Evolutionary conservation across 2,888 invertebrate genomes (phyloP).

Genomic region (Synanthedon vespiformis): DNA sequence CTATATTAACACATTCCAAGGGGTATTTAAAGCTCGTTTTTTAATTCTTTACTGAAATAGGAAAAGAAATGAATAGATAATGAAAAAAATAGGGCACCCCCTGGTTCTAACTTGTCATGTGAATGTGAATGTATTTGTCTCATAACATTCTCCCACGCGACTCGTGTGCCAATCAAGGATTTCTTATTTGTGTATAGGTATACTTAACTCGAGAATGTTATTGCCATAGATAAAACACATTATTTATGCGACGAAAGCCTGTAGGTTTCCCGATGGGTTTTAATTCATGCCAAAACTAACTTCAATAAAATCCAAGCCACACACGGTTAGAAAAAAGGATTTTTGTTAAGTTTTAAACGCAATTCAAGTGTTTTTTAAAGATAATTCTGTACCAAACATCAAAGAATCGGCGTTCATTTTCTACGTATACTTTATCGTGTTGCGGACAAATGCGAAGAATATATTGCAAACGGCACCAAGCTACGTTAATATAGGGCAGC

Average conservation of each 20-base stretch:
- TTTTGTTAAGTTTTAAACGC: neutral
- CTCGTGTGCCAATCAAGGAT: no score
- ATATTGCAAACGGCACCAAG: slow-evolving; percentile 23
- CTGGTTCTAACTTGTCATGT: no score
- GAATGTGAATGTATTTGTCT: no score
- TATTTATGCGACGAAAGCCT: neutral
- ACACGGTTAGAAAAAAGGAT: no score
- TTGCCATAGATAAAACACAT: neutral
- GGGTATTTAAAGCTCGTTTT: no score
- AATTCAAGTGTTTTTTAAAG: neutral
- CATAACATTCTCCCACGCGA: no score
- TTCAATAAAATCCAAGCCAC: neutral
- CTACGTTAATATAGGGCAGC: slow-evolving; percentile 34
- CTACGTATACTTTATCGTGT: slow-evolving; percentile 1
- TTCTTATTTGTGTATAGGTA: neutral
- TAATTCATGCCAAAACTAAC: neutral
- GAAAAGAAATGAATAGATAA: no score
- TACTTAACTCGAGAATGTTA: neutral
- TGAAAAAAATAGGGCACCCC: no score
- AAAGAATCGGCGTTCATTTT: slow-evolving; percentile 17
- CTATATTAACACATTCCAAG: no score
- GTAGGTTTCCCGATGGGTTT: neutral
- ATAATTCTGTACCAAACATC: slow-evolving; percentile 15
- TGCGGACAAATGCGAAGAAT: slow-evolving; percentile 12
- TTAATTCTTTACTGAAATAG: no score